A percentile compares a stretch with the other conserved stretches of the same genome.
Evolutionary conservation across 2,888 invertebrate species (phyloP).

Genomic region (Cataglyphis altisquamis): DNA sequence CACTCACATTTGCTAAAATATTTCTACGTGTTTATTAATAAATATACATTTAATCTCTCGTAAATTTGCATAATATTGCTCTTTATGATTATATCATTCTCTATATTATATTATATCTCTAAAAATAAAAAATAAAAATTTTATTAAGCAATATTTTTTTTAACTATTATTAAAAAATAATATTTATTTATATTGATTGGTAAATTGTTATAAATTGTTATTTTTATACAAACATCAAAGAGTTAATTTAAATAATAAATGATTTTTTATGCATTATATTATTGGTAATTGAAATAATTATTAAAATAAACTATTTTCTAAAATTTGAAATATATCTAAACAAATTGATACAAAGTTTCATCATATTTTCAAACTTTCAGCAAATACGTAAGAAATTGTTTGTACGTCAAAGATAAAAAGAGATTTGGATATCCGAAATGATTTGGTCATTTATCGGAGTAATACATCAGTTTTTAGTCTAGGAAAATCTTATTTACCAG

Average conservation of each 20-base stretch:
- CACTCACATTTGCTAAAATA: slow-evolving; percentile 9
- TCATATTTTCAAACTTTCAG: not conserved
- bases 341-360: not conserved
- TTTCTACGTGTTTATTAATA: slow-evolving; percentile 1
- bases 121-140: not conserved
- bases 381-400: not conserved
- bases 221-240: not conserved
- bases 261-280: not conserved
- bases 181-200: slow-evolving; percentile 6
- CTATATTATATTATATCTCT: not conserved
- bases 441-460: not conserved
- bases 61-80: not conserved
- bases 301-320: slow-evolving; percentile 2
- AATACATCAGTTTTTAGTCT: slow-evolving; percentile 22
- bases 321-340: not conserved
- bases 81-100: not conserved
- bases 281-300: not conserved
- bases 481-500: slow-evolving; percentile 55
- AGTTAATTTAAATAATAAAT: not conserved
- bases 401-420: not conserved
- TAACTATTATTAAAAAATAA: not conserved
- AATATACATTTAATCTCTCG: slow-evolving; percentile 12
- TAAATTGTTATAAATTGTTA: not conserved
- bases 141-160: not conserved
- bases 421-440: not conserved